Base-by-base conservation (phyloP, 2,888 invertebrate genomes). In the Neoscelio sp. region DNA sequence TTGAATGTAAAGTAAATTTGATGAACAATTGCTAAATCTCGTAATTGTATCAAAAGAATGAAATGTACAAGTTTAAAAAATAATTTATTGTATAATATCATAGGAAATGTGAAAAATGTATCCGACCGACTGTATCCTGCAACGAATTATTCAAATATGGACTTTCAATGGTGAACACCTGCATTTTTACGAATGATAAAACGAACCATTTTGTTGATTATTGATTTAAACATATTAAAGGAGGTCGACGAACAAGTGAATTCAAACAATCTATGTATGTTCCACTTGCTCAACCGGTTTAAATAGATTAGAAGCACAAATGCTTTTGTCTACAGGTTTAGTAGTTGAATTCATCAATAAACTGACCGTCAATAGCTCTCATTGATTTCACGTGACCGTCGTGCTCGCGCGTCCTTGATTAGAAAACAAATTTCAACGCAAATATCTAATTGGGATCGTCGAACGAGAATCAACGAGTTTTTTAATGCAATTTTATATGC, bases 141-240 rank as follows among this genome's bases (percentile, higher is more conserved):
- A 38, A 35, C 38, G 28, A 68, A 68, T 60, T 62, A 60, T 62
- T 60, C 71, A 71, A 71, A 60, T 71, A 62, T 71, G 60, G 58
- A 50, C 44, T 23, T 18, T 52, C 60, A 60, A 52, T 50, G 42
- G 40, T 23, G 46, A 58, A 26, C 38, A 38, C 28, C 13, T 35
- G 48, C 68, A 68, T 58, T 68, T 68, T 68, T 30, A 68, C 48
- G 40, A 58, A 5, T 28, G 46, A 68, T 46, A 56, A 68, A 46
- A 44, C 56, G 56, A 46, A 58, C 42, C 40, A 42, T 52, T 40
- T 42, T 62, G 52, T 60, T 62, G 71, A 60, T 52, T 52, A 60
- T 70, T 71, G 60, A 52, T 71, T 71, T 35, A 50, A 58, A 54
- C 46, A 15, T 35, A 28, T 48, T 68, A 40, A 68, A 68, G 48